These are phyloP conservation scores for Corvus moneduloides DNA, from an alignment of 2,113 vertebrate species.

Conservation along the genomic window DNA sequence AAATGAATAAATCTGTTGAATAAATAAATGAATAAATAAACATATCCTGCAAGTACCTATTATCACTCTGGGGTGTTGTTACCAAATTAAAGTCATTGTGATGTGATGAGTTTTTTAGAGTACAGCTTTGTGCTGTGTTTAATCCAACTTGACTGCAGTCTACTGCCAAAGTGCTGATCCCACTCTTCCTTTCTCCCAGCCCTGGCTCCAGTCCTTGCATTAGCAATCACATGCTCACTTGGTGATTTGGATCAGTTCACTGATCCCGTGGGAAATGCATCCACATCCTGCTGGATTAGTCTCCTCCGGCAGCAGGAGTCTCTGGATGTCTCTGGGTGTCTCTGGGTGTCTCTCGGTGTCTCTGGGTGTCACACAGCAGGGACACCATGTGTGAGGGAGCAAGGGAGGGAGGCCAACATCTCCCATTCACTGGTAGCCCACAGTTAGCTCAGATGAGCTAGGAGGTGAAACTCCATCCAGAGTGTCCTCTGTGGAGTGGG, in stretches of 20 bases:
- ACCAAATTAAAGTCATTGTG: neutral
- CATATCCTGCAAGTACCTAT: neutral
- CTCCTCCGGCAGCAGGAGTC: neutral
- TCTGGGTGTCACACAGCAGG: neutral
- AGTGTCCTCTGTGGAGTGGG: neutral
- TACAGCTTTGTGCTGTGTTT: neutral
- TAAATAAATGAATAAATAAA: neutral
- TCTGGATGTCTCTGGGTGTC: neutral
- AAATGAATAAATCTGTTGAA: neutral
- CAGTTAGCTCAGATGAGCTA: neutral
- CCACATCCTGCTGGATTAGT: neutral
- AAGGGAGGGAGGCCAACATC: neutral
- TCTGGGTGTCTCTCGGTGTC: neutral
- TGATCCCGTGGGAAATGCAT: neutral
- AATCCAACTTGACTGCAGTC: neutral
- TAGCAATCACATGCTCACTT: neutral
- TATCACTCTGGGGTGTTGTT: neutral
- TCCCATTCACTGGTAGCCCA: neutral
- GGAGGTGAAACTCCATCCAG: neutral
- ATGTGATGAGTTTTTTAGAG: neutral
- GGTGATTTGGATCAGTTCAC: neutral
- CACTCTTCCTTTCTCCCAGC: conserved; percentile 12
- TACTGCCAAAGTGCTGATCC: conserved; percentile 4
- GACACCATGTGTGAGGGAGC: neutral
- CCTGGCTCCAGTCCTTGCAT: neutral